Conservation (phyloP, 2,888 invertebrate genomes). For the Ochropleura leucogaster region DNA sequence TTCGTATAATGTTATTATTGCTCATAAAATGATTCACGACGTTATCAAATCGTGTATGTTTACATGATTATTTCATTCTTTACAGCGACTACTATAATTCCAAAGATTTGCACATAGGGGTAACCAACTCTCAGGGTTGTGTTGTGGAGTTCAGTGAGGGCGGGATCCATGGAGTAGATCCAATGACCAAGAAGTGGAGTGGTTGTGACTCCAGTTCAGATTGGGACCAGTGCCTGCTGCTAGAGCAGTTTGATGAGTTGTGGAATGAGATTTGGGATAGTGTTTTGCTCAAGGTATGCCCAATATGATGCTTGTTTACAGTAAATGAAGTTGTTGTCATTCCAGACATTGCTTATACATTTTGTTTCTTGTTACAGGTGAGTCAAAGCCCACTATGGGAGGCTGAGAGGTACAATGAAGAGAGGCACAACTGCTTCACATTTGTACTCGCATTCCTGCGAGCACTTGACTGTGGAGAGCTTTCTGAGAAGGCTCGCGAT, state of each 20-base stretch:
- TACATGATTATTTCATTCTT: slow-evolving; percentile 62
- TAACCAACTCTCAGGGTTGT: slow-evolving; percentile 95
- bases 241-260: slow-evolving; percentile 92
- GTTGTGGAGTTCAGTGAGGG: slow-evolving; percentile 96
- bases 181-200: slow-evolving; percentile 92
- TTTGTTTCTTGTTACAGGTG: slow-evolving; percentile 76
- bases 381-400: slow-evolving; percentile 92
- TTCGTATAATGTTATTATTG: slow-evolving; percentile 6
- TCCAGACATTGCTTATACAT: slow-evolving; percentile 2
- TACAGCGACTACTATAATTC: slow-evolving; percentile 95
- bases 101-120: slow-evolving; percentile 97
- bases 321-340: slow-evolving; percentile 4
- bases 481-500: slow-evolving; percentile 92
- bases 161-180: slow-evolving; percentile 91
- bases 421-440: slow-evolving; percentile 95
- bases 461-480: slow-evolving; percentile 92
- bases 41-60: slow-evolving; percentile 43
- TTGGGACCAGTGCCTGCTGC: slow-evolving; percentile 93
- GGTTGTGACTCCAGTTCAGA: slow-evolving; percentile 89
- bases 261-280: slow-evolving; percentile 95
- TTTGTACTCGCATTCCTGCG: slow-evolving; percentile 95
- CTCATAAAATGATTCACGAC: slow-evolving; percentile 48
- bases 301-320: slow-evolving; percentile 19
- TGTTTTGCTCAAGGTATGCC: slow-evolving; percentile 90
- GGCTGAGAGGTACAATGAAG: slow-evolving; percentile 93